A percentile compares a stretch with the other conserved stretches of the same genome.
phyloP scores from a whole-genome alignment of 2,797 vertebrate genomes.

The Channa striata region DNA sequence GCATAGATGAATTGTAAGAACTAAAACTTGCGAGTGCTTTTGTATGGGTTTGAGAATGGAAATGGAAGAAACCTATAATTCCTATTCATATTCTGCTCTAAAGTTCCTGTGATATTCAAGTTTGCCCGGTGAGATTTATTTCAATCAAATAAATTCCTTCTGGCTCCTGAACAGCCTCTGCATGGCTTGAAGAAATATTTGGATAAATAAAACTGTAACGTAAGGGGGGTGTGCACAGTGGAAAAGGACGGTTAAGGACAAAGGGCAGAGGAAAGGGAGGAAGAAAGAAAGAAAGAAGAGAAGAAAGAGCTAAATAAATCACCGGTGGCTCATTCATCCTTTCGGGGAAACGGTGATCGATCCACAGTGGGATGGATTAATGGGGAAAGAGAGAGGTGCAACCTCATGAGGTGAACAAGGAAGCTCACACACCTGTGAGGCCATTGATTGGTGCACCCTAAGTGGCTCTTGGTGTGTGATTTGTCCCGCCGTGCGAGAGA shows the following conservation, averaged over 20 bases:
- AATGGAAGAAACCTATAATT: too few relatives aligned
- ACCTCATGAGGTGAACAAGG: background rate
- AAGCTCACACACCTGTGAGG: conserved; percentile 25
- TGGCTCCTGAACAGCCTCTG: background rate
- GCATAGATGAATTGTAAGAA: too few relatives aligned
- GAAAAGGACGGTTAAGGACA: background rate
- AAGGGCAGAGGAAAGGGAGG: background rate
- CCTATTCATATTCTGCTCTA: too few relatives aligned
- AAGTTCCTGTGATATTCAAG: background rate
- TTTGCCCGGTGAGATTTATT: background rate
- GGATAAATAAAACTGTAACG: conserved; percentile 17
- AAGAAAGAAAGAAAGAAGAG: background rate
- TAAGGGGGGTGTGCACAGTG: background rate
- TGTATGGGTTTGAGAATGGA: too few relatives aligned
- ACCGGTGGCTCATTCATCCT: conserved; percentile 8
- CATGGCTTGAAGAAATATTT: conserved; percentile 11
- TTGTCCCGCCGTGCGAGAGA: conserved; percentile 15
- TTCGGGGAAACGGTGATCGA: conserved; percentile 24
- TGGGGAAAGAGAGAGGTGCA: background rate
- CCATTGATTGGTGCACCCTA: conserved; percentile 16
- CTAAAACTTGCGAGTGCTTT: too few relatives aligned
- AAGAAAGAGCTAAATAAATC: background rate
- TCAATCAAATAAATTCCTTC: background rate
- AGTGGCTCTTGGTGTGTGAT: conserved; percentile 25
- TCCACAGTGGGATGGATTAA: conserved; percentile 9